Percentiles rank a stretch among this genome's conserved stretches.
phyloP scores from a whole-genome alignment of 2,113 vertebrate genomes.

The Egretta garzetta region DNA sequence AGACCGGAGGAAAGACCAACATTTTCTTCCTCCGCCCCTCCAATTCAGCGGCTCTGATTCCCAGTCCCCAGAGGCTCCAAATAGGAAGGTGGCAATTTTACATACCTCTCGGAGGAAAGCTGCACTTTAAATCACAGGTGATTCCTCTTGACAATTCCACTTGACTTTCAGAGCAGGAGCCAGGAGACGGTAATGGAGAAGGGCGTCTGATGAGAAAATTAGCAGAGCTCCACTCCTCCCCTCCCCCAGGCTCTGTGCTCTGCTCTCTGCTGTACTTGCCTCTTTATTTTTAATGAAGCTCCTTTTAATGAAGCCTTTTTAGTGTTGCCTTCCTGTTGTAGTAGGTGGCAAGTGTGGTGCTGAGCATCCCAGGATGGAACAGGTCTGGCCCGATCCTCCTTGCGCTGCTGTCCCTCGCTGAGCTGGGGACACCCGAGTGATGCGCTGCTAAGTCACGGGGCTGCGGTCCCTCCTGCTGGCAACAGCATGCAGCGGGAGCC shows the following conservation, averaged over 20 bases:
- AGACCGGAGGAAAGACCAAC: background rate
- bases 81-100: constrained; percentile 21
- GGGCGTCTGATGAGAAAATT: constrained; percentile 51
- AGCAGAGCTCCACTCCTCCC: background rate
- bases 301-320: background rate
- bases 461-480: background rate
- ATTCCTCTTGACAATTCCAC: constrained; percentile 59
- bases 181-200: constrained; percentile 11
- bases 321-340: background rate
- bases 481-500: background rate
- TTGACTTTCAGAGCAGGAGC: constrained; percentile 62
- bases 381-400: background rate
- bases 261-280: background rate
- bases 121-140: constrained; percentile 57
- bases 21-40: background rate
- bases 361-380: background rate
- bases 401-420: background rate
- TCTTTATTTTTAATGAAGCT: background rate
- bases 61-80: background rate
- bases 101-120: background rate
- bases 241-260: background rate
- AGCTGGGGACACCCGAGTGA: background rate
- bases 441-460: rapidly evolving
- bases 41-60: constrained; percentile 14
- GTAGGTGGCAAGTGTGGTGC: background rate